Evolutionary conservation across 2,888 invertebrate genomes (phyloP).

Genomic region (Nomada fucata): DNA sequence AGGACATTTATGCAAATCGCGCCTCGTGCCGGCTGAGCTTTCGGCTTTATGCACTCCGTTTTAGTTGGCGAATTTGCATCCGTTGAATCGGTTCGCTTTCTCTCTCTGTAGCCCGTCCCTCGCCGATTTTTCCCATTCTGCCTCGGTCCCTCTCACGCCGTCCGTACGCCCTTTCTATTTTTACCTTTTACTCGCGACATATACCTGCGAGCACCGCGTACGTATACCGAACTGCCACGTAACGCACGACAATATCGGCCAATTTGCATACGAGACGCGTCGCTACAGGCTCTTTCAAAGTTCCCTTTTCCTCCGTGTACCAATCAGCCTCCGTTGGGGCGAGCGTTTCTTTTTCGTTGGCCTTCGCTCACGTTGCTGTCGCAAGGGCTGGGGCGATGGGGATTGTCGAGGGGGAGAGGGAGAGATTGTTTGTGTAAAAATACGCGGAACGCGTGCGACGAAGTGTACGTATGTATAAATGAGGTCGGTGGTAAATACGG

Average conservation of each 20-base stretch:
- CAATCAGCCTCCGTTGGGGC: conserved; percentile 47
- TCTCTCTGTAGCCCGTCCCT: conserved; percentile 20
- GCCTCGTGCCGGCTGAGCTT: conserved; percentile 79
- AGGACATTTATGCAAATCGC: conserved; percentile 83
- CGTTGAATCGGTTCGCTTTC: conserved; percentile 74
- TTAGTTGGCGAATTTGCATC: conserved; percentile 81
- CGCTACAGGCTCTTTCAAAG: conserved; percentile 69
- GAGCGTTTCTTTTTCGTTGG: conserved; percentile 12
- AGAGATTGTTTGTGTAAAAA: conserved; percentile 24
- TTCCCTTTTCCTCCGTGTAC: conserved; percentile 17
- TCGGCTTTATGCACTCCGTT: conserved; percentile 80
- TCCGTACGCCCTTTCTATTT: conserved; percentile 63
- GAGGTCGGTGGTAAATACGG: neutral
- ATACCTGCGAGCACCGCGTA: conserved; percentile 68
- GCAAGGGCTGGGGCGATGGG: neutral
- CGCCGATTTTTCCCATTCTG: neutral
- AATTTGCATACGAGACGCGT: conserved; percentile 79
- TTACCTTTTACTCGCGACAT: conserved; percentile 69
- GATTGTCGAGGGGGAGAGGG: neutral
- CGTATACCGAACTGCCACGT: conserved; percentile 69
- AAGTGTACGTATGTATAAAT: neutral
- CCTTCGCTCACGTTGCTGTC: neutral
- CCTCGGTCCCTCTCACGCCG: conserved; percentile 62
- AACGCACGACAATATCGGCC: conserved; percentile 79
- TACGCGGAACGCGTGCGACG: neutral